Evolutionary conservation across 2,888 invertebrate genomes (phyloP), one percentile per base, ranked within the genome.

Genomic region (Lasiommata megera): DNA sequence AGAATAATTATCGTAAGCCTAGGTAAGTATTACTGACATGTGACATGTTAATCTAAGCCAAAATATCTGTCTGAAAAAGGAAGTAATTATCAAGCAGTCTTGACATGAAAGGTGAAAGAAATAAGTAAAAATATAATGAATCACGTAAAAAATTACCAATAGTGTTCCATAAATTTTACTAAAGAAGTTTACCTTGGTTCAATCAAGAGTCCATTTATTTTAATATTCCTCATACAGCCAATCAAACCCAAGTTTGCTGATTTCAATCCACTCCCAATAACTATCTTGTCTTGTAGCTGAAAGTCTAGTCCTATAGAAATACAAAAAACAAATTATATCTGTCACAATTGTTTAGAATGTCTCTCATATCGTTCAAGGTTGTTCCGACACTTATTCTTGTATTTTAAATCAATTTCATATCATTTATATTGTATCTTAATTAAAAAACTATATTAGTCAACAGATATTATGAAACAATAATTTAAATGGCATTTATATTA

Each of bases 161-260:
- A n/a, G n/a, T n/a, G n/a, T n/a, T n/a, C n/a, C n/a, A n/a, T n/a
- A n/a, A n/a, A n/a, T n/a, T n/a, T n/a, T n/a, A n/a, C n/a, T 23
- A 2, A 3, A 28, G 6, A 9, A 53, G 31, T 41, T 46, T 70
- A 82, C 83, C 92, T 87, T 0, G 98, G 96, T 75, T 98, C 97
- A 65, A 97, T 93, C 51, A 94, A 89, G 60, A 94, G 92, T 9
- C 95, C 95, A 75, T 98, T 97, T 59, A 98, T 95, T 77, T 94
- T 93, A 60, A 98, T 95, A 73, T 97, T 96, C 64, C 97, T 93
- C 93, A 98, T 96, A 77, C 98, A 98, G 23, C 98, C 98, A 50
- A 97, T 96, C 54, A 98, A 91, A 3, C 98, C 97, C 75, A 93
- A 83, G 69, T 94, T 94, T 11, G 93, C 93, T 29, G 92, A 93